These are phyloP conservation scores for Ephestia elutella DNA, from an alignment of 1,140 invertebrate genomes.

Conservation along the genomic window DNA sequence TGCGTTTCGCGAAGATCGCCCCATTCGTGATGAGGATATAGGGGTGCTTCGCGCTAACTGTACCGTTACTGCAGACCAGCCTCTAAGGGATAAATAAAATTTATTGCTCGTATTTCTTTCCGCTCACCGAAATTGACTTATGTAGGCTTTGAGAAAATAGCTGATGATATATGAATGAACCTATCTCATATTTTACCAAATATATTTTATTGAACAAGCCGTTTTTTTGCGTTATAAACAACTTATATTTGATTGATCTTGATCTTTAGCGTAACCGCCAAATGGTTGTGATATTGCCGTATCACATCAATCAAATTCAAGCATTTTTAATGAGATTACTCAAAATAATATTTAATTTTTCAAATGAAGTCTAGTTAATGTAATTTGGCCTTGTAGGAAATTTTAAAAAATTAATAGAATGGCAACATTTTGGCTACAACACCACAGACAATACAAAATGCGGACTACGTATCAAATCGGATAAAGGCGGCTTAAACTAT, in stretches of 20 bases:
- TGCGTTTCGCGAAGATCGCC: background rate
- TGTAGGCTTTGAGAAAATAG: slow-evolving; percentile 7
- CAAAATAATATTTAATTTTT: no score
- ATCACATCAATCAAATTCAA: no score
- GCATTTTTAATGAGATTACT: no score
- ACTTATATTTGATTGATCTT: background rate
- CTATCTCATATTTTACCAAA: background rate
- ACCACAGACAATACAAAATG: background rate
- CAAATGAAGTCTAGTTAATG: no score
- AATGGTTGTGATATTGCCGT: no score
- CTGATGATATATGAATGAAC: slow-evolving; percentile 1
- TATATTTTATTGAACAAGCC: slow-evolving; percentile 7
- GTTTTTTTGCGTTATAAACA: no score
- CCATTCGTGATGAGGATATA: slow-evolving; percentile 5
- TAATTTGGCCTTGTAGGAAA: no score
- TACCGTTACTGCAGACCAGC: background rate
- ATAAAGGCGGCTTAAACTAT: slow-evolving; percentile 29
- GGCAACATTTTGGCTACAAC: slow-evolving; percentile 1
- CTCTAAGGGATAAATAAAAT: slow-evolving; percentile 10
- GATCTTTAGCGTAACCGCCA: no score
- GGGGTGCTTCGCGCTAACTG: background rate
- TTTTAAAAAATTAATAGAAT: no score
- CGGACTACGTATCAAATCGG: slow-evolving; percentile 11
- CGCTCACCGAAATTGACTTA: slow-evolving; percentile 8
- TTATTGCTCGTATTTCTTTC: slow-evolving; percentile 10